Base-by-base conservation (phyloP, 2,888 invertebrate species). In the Drosophila maculinotata region DNA sequence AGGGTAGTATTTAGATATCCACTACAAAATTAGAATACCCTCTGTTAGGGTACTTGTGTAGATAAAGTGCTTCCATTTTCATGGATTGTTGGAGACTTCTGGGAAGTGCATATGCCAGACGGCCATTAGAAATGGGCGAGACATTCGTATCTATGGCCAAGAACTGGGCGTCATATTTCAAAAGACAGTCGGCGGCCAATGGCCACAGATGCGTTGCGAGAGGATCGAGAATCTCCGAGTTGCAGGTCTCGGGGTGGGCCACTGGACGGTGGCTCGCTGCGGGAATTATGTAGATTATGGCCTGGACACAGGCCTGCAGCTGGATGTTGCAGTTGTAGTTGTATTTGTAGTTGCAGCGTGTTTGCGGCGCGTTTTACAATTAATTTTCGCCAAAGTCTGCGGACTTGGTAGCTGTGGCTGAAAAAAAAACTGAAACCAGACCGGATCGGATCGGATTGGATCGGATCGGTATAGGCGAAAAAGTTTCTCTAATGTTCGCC, bases 131-230 rank as follows among this genome's bases (percentile, higher is more conserved):
- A 70, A 64, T 60, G 52, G 63, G 48, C 63, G 68, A 69, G 76
- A 69, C 65, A 83, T 67, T 60, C 64, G 75, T 70, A 66, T 70
- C 59, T 62, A 63, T 52, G 35, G 60, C 53, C 33, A 12, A 44
- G 38, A 82, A 82, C 86, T 79, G 69, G 75, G 62, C 77, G 76
- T 77, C 86, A 86, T 82, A 83, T 86, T 86, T 82, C 82, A 81
- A 71, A 59, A 58, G 83, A 60, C 62, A 63, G 53, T 45, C 52
- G n/a, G 25, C 56, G 38, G 39, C 15, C 47, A 49, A 39, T 39
- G 52, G 48, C n/a, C 63, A 62, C 64, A 63, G 63, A 65, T 69
- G 73, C 64, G 59, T 35, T 39, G 45, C 42, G 30, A n/a, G 31
- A 8, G 30, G 30, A 14, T 17, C 64, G 35, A 23, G 49, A 28